phyloP scores from a whole-genome alignment of 2,113 vertebrate genomes.

The Excalfactoria chinensis region DNA sequence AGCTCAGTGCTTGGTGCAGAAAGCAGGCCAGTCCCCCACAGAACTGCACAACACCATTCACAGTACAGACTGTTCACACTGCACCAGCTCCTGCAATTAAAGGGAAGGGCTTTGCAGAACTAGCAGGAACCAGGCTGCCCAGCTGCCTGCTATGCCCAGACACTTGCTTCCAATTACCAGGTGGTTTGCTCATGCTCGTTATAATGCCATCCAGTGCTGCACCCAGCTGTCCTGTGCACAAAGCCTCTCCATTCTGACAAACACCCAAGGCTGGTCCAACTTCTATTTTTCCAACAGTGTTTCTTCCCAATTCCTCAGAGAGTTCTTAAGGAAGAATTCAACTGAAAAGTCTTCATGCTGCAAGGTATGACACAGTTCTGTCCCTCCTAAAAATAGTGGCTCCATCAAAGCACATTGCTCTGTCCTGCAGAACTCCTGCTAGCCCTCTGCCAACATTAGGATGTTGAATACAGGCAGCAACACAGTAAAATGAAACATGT shows the following conservation, averaged over 20 bases:
- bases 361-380: accelerated
- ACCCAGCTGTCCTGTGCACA: accelerated
- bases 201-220: accelerated
- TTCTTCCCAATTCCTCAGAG: neutral
- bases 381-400: neutral
- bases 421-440: accelerated
- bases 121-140: too few species aligned
- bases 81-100: neutral
- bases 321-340: neutral
- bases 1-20: neutral
- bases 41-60: neutral
- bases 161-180: accelerated
- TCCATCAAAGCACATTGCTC: neutral
- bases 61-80: neutral
- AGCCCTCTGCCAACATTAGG: neutral
- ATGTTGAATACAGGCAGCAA: neutral
- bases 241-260: accelerated
- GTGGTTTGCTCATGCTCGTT: accelerated
- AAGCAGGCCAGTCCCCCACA: neutral
- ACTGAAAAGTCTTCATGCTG: neutral
- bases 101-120: neutral
- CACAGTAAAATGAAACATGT: neutral
- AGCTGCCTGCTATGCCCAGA: neutral
- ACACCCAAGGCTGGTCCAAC: neutral
- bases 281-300: neutral